Evolutionary conservation across 2,113 vertebrate species (phyloP).

Genomic region (Leucosticte australis): DNA sequence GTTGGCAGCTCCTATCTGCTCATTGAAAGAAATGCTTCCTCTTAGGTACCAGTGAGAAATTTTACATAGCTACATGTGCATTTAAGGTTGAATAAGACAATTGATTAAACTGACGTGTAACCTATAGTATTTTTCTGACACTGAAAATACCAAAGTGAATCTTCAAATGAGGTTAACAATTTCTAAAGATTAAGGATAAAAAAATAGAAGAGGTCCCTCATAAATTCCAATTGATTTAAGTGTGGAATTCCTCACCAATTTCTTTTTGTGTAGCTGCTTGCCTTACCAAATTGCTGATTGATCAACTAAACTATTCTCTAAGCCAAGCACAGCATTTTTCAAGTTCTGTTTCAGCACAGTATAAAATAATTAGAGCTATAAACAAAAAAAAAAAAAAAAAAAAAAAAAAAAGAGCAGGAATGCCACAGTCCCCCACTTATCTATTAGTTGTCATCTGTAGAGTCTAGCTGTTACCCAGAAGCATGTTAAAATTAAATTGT

Average conservation of each 20-base stretch:
- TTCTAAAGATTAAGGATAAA: not conserved
- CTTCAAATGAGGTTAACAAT: not conserved
- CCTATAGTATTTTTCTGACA: not conserved
- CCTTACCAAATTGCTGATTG: not conserved
- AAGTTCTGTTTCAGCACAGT: conserved; percentile 17
- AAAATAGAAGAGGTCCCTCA: not conserved
- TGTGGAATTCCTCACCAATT: not conserved
- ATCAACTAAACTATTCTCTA: not conserved
- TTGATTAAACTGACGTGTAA: not conserved
- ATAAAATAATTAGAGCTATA: conserved; percentile 25
- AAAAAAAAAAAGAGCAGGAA: conserved; percentile 20
- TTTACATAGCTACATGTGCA: not conserved
- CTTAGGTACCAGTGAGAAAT: not conserved
- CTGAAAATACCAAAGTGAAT: not conserved
- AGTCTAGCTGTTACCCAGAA: conserved; percentile 34
- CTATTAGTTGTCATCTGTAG: conserved; percentile 32
- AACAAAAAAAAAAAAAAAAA: not conserved
- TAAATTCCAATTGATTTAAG: not conserved
- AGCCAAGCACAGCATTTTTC: conserved; percentile 2
- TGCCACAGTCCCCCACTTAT: conserved; percentile 18
- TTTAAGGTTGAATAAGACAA: not conserved
- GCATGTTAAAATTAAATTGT: conserved; percentile 44
- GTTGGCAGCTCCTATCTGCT: not conserved
- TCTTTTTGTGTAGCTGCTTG: conserved; percentile 7
- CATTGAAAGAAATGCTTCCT: not conserved